These are phyloP conservation scores for Rutpela maculata DNA, from an alignment of 2,888 invertebrate genomes.

Conservation along the genomic window DNA sequence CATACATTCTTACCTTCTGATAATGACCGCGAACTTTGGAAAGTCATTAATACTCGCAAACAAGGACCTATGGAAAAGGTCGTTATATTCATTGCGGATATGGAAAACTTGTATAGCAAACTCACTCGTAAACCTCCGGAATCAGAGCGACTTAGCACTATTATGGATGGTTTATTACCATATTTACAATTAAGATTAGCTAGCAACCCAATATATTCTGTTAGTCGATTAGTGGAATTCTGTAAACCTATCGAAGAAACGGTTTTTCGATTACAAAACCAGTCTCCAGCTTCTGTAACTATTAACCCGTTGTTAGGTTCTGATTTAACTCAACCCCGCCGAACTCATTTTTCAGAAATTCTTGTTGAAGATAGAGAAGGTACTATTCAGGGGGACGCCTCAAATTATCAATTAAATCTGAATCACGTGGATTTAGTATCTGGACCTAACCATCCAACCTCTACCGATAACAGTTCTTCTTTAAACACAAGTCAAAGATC, in stretches of 20 bases:
- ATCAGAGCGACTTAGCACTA: slow-evolving; percentile 1
- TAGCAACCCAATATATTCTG: neutral
- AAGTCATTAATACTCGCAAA: slow-evolving; percentile 9
- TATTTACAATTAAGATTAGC: slow-evolving; percentile 15
- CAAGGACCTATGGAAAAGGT: neutral
- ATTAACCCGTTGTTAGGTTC: too few relatives aligned
- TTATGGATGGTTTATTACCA: slow-evolving; percentile 1
- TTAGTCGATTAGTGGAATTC: neutral
- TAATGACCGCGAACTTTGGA: neutral
- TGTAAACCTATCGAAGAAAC: slow-evolving; percentile 15
- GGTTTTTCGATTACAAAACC: neutral
- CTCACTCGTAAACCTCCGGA: slow-evolving; percentile 5
- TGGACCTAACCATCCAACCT: too few relatives aligned
- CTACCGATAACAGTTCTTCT: too few relatives aligned
- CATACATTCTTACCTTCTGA: neutral
- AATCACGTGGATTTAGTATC: too few relatives aligned
- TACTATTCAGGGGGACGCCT: too few relatives aligned
- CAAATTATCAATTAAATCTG: too few relatives aligned
- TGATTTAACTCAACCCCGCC: too few relatives aligned
- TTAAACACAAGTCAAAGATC: too few relatives aligned
- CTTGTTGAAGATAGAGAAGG: too few relatives aligned
- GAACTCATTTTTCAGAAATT: too few relatives aligned
- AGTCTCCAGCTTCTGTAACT: neutral
- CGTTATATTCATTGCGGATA: neutral
- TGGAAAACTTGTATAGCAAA: slow-evolving; percentile 7